A percentile compares a stretch with the other conserved stretches of the same genome.
Conservation (phyloP, 2,888 invertebrate genomes). For the Cephus nigrinus region DNA sequence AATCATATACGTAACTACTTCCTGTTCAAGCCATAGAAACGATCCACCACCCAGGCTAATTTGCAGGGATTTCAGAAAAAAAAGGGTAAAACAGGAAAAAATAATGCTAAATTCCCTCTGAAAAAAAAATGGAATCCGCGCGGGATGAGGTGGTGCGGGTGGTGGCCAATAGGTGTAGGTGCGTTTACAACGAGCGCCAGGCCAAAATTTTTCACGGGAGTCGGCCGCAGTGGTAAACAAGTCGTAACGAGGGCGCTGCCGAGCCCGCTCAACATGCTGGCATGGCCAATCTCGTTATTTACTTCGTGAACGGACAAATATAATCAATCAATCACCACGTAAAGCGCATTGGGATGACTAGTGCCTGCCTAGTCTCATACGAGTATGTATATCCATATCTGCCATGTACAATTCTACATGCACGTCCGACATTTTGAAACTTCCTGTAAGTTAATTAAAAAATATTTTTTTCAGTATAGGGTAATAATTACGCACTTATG, state of each 20-base stretch:
- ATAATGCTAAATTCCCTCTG: background rate
- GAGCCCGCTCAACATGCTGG: background rate
- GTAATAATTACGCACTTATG: too few species aligned
- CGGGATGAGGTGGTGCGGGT: background rate
- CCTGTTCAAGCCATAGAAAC: background rate
- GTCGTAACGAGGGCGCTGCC: slow-evolving; percentile 5
- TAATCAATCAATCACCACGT: slow-evolving; percentile 8
- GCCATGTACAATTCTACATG: background rate
- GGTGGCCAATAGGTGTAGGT: background rate
- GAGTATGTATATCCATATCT: background rate
- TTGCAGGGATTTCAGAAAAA: background rate
- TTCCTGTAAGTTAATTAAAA: background rate
- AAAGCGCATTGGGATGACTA: background rate
- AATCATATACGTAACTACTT: background rate
- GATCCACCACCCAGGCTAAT: background rate
- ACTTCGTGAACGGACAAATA: slow-evolving; percentile 8
- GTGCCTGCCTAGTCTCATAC: background rate
- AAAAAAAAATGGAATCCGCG: background rate
- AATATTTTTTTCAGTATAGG: too few species aligned
- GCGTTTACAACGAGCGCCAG: background rate
- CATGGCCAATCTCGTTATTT: slow-evolving; percentile 7
- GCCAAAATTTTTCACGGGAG: background rate
- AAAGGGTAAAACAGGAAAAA: background rate
- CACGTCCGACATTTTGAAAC: background rate
- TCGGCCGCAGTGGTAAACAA: slow-evolving; percentile 1